Evolutionary conservation across 35 echinoderm and acorn worm genomes (phyloP).

Genomic region (Heliocidaris erythrogramma): DNA sequence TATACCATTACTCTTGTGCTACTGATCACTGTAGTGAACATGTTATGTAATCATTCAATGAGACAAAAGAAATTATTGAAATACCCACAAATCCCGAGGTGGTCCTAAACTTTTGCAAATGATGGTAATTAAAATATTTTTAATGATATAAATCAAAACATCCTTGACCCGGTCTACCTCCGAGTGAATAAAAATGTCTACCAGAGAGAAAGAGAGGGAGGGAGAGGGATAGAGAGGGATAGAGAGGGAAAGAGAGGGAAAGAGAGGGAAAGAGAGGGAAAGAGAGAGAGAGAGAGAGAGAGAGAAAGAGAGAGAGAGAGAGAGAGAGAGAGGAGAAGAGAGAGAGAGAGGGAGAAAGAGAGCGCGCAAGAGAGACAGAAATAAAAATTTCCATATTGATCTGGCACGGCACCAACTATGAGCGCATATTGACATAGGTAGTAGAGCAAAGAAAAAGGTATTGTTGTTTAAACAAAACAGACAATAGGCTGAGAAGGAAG

Average conservation of each 20-base stretch:
- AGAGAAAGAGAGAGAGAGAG: not conserved
- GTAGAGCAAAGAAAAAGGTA: conserved; percentile 48
- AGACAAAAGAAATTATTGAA: no score
- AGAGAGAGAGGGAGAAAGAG: not conserved
- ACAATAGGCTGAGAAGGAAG: conserved; percentile 30
- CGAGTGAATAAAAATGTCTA: not conserved
- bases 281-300: not conserved
- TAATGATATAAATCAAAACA: no score
- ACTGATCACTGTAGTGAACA: no score
- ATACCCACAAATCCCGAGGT: no score
- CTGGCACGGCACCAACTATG: conserved; percentile 26
- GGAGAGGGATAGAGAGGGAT: not conserved
- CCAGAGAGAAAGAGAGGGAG: not conserved
- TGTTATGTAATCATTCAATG: no score
- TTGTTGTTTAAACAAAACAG: conserved; percentile 36
- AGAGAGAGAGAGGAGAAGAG: not conserved
- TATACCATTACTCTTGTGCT: no score
- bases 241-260: not conserved
- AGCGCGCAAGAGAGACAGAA: not conserved
- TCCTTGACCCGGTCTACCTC: no score
- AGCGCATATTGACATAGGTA: conserved; percentile 42
- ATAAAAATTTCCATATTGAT: not conserved
- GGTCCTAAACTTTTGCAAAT: no score
- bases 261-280: not conserved
- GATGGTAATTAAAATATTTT: no score